Percentiles rank a stretch among this genome's conserved stretches.
Evolutionary conservation across 2,888 invertebrate species (phyloP).

Genomic region (Trachelus troglodyta): DNA sequence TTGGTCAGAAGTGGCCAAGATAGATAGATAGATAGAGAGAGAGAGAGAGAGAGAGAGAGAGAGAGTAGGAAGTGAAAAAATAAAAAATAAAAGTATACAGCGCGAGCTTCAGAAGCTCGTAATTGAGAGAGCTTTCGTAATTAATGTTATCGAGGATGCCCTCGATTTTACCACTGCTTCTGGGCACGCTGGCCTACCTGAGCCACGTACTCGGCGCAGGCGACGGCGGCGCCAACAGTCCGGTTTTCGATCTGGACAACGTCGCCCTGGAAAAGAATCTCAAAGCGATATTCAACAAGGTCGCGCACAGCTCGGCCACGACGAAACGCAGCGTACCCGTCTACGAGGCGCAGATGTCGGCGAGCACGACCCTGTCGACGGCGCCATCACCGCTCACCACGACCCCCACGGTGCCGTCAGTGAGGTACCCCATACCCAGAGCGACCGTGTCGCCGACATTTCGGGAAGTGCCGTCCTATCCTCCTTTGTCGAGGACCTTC

Average conservation of each 20-base stretch:
- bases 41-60: background rate
- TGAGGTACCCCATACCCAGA: slow-evolving; percentile 45
- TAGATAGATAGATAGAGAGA: background rate
- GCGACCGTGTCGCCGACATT: slow-evolving; percentile 55
- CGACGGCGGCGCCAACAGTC: slow-evolving; percentile 58
- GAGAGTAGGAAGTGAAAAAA: no score
- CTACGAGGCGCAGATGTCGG: slow-evolving; percentile 68
- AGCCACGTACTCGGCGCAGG: slow-evolving; percentile 36
- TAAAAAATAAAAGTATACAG: background rate
- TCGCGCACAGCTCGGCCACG: slow-evolving; percentile 76
- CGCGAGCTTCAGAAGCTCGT: background rate
- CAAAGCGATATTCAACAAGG: slow-evolving; percentile 77
- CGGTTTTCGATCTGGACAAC: slow-evolving; percentile 68
- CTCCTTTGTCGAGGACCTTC: slow-evolving; percentile 81
- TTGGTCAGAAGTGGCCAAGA: background rate
- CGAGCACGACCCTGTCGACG: slow-evolving; percentile 72
- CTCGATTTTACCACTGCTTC: slow-evolving; percentile 11
- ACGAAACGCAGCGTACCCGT: slow-evolving; percentile 78
- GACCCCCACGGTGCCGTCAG: slow-evolving; percentile 58
- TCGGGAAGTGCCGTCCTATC: slow-evolving; percentile 84
- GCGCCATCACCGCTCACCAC: slow-evolving; percentile 74
- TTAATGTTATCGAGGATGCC: slow-evolving; percentile 14
- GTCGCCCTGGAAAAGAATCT: slow-evolving; percentile 75
- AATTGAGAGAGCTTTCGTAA: background rate
- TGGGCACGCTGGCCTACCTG: slow-evolving; percentile 17